phyloP scores from a whole-genome alignment of 1,140 invertebrate genomes.

The Odontomachus brunneus region DNA sequence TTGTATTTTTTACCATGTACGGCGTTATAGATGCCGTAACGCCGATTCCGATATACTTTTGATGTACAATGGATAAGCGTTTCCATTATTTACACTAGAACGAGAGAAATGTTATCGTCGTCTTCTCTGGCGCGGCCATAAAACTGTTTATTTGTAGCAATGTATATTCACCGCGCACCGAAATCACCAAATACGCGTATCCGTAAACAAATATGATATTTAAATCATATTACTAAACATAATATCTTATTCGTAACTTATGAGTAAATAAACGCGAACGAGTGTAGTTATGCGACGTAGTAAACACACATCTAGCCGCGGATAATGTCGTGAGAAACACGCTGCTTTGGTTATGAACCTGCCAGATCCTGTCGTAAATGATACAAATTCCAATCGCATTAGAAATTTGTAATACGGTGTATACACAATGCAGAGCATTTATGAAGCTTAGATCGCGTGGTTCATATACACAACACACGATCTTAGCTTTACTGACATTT shows the following conservation, averaged over 20 bases:
- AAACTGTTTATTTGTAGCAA: conserved; percentile 27
- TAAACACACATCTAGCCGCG: conserved; percentile 12
- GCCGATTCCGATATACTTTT: neutral
- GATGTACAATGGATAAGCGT: neutral
- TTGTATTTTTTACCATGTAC: too few relatives aligned
- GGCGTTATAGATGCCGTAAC: too few relatives aligned
- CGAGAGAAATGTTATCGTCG: neutral
- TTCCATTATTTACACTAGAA: conserved; percentile 9
- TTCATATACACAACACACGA: too few relatives aligned
- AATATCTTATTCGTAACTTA: conserved; percentile 11
- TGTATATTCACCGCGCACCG: conserved; percentile 26
- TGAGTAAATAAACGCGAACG: conserved; percentile 43
- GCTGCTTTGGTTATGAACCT: neutral
- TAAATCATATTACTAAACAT: conserved; percentile 32
- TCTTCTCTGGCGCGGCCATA: neutral
- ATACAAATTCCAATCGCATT: conserved; percentile 25
- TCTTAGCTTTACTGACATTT: too few relatives aligned
- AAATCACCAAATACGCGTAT: neutral
- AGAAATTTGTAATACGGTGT: too few relatives aligned
- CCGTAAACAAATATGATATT: conserved; percentile 33
- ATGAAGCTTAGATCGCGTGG: neutral
- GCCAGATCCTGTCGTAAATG: conserved; percentile 12
- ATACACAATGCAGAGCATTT: neutral
- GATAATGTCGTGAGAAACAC: neutral
- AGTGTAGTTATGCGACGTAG: neutral